Evolutionary conservation across 2,113 vertebrate species (phyloP).

Genomic region (Pterocles gutturalis): DNA sequence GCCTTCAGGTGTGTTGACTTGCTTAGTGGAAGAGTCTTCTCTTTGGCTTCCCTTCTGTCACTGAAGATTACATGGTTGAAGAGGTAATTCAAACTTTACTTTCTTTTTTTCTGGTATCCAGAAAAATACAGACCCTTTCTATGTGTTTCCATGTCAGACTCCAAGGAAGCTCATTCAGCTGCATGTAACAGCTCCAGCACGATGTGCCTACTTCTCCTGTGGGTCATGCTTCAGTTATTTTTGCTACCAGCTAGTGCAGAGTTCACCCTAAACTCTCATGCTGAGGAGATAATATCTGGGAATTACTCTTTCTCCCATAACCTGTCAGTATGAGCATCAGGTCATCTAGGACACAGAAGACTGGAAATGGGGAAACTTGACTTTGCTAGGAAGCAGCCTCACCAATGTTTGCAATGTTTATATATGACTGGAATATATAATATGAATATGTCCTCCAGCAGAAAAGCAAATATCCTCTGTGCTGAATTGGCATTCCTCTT

Average conservation of each 20-base stretch:
- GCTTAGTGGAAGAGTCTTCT: background rate
- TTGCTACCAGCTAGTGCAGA: accelerated
- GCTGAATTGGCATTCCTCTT: background rate
- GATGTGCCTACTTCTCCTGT: accelerated
- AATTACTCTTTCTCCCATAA: background rate
- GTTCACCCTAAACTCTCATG: background rate
- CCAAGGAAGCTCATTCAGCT: background rate
- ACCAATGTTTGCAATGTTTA: background rate
- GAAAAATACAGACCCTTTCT: background rate
- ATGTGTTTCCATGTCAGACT: background rate
- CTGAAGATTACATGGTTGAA: background rate
- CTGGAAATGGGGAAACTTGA: background rate
- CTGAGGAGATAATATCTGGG: background rate
- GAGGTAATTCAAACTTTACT: background rate
- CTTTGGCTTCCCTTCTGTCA: background rate
- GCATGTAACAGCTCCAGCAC: background rate
- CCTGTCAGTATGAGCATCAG: background rate
- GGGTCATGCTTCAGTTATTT: background rate
- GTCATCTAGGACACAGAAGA: background rate
- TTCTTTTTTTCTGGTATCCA: background rate
- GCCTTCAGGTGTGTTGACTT: background rate
- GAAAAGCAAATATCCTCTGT: background rate
- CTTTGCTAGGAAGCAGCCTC: background rate
- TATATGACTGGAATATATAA: background rate
- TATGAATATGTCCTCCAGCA: background rate